Evolutionary conservation across 2,888 invertebrate species (phyloP).

Genomic region (Labia minor): DNA sequence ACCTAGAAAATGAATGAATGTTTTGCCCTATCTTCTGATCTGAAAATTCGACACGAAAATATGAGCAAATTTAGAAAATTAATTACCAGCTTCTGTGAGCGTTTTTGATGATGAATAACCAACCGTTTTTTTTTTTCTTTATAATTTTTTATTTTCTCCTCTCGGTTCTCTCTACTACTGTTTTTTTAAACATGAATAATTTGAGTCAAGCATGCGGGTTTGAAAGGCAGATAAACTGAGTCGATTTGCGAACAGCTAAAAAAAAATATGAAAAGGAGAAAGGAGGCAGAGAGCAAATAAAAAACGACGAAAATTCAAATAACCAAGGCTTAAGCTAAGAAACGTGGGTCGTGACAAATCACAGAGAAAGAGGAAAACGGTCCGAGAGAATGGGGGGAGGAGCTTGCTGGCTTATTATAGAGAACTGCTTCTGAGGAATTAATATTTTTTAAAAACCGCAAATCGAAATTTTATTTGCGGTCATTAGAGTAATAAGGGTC

Average conservation of each 20-base stretch:
- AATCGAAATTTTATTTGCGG: background rate
- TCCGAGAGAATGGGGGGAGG: background rate
- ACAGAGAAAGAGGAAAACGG: background rate
- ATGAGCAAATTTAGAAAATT: slow-evolving; percentile 13
- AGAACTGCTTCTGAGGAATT: background rate
- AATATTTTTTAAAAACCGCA: background rate
- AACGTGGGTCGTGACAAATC: slow-evolving; percentile 5
- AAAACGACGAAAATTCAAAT: background rate
- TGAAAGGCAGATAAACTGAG: slow-evolving; percentile 3
- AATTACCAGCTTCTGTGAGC: background rate
- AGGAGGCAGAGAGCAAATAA: background rate
- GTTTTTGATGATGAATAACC: slow-evolving; percentile 2
- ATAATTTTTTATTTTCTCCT: too few species aligned
- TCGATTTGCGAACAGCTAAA: slow-evolving; percentile 7
- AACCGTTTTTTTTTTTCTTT: background rate
- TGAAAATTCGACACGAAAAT: background rate
- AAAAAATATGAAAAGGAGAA: background rate
- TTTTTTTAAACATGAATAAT: slow-evolving; percentile 13
- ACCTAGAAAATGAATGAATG: background rate
- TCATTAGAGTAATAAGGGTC: background rate
- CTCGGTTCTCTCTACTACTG: too few species aligned
- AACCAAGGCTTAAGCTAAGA: background rate
- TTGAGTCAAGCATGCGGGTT: slow-evolving; percentile 1
- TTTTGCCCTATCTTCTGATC: background rate
- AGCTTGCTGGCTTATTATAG: background rate